Evolutionary conservation across 2,888 invertebrate genomes (phyloP), one percentile per base, ranked within the genome.

Genomic region (Drosophila recens): DNA sequence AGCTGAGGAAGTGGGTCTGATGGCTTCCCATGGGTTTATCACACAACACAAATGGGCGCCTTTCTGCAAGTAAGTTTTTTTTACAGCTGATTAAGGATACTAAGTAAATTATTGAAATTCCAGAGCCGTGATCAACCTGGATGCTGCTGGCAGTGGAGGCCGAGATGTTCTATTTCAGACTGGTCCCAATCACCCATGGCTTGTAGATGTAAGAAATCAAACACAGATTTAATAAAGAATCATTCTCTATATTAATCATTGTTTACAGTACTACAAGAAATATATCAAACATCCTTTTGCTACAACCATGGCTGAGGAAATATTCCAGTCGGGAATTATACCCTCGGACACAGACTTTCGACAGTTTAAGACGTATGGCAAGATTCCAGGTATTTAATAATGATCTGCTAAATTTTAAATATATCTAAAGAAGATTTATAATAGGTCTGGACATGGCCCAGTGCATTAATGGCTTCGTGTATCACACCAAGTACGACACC

Each of bases 71-170:
- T 82, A 2, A 56, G 79, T 42, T 17, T 1, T 11, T 0, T 1
- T 20, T 5, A 17, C 11, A 11, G 27, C 1, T 0, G 9, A 6
- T 23, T 0, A 8, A 6, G 3, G 11, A 2, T 11, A 33, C 1
- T 15, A 0, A 40, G 10, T 0, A 2, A 17, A 30, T 0, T 5
- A 17, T 0, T 13, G 6, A 0, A 3, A 6, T 17, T 10, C 5
- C 6, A 78, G 95, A 57, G 95, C 96, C 0, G 96, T 98, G 61
- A 94, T 99, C 51, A 99, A 99, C 92, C 92, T 99, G 65, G 99
- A 99, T 92, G 96, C 97, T 0, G 97, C 96, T 38, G 99, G 98
- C 0, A 96, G 97, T 90, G 98, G 98, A 36, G 98, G 98, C 0
- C 95, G 97, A 71, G 97, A 98, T 76, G 94, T 96, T 54, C 93